Base-by-base conservation (phyloP, 2,888 invertebrate genomes). In the Watsonalla binaria region DNA sequence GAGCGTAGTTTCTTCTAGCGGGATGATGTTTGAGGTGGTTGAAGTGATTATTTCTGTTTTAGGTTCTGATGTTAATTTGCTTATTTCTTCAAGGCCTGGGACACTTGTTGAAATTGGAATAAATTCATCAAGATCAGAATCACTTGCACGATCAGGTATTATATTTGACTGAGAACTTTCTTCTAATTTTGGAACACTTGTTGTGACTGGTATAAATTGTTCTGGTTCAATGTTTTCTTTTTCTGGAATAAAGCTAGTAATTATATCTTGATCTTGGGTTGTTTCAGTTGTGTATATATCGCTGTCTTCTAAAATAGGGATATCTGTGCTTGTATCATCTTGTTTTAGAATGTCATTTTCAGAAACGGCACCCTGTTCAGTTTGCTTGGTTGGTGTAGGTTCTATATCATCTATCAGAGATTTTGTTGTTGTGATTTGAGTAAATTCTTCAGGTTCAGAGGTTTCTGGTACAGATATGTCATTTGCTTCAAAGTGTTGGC, bases 131-230 rank as follows among this genome's bases (percentile, higher is more conserved):
- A 49, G 0, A 37, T 39, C 66, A 35, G 69, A 62, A 51, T 80
- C 73, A 46, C 65, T 52, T 8, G 57, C 57, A 51, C 67, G 73
- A 62, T 72, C 77, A 14, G 82, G 79, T 47, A 82, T 81, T 47
- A 82, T 82, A 56, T 83, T 82, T 50, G 80, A 62, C 14, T 13
- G 35, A 4, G 48, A 13, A 9, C 48, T 24, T 37, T 57, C 76
- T 78, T 58, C 73, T 82, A 55, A 0, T 35, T 84, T 80, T 45
- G 83, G 79, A 67, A 70, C 72, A 14, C 61, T 61, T 50, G 76
- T 76, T 39, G 68, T 70, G 7, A 49, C n/a, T 15, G 49, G 15
- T 15, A 15, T 39, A 37, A 37, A 9, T 42, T 8, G 11, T 6
- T 51, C 14, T 24, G 60, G 53, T 39, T 58, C 51, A 6, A 49